These are phyloP conservation scores for Nymphalis urticae DNA, from an alignment of 2,888 invertebrate genomes.

Conservation along the genomic window DNA sequence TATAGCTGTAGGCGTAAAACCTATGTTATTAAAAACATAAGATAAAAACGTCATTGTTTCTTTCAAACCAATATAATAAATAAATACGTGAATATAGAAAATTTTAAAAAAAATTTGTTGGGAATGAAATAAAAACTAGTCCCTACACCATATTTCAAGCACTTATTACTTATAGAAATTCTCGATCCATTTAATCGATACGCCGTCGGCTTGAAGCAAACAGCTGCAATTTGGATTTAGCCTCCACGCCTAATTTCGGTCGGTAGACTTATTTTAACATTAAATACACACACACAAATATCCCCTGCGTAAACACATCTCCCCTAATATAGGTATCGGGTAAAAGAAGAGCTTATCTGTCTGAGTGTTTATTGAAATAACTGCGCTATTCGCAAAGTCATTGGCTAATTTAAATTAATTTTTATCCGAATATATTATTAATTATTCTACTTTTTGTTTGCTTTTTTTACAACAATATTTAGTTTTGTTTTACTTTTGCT, in stretches of 20 bases:
- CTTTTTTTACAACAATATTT: neutral
- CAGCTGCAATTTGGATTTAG: constrained; percentile 79
- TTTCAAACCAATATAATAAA: too few relatives aligned
- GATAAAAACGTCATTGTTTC: too few relatives aligned
- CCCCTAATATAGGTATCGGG: constrained; percentile 68
- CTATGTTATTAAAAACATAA: too few relatives aligned
- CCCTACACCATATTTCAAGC: neutral
- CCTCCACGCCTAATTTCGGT: constrained; percentile 78
- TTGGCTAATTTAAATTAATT: constrained; percentile 40
- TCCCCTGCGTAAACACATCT: constrained; percentile 77
- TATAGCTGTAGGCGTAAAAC: too few relatives aligned
- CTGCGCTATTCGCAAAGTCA: constrained; percentile 45
- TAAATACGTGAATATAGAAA: too few relatives aligned
- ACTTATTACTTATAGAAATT: constrained; percentile 19
- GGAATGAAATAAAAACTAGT: neutral
- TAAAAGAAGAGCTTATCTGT: constrained; percentile 60
- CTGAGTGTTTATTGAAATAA: constrained; percentile 44
- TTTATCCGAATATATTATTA: neutral
- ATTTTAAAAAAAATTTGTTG: neutral
- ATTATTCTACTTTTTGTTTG: neutral
- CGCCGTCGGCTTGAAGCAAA: constrained; percentile 53
- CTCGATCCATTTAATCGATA: constrained; percentile 43
- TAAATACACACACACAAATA: constrained; percentile 77
- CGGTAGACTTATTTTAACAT: constrained; percentile 79
- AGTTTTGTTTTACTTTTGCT: too few relatives aligned